Conservation (phyloP, 2,888 invertebrate genomes). For the Drosophila melanocephala region DNA sequence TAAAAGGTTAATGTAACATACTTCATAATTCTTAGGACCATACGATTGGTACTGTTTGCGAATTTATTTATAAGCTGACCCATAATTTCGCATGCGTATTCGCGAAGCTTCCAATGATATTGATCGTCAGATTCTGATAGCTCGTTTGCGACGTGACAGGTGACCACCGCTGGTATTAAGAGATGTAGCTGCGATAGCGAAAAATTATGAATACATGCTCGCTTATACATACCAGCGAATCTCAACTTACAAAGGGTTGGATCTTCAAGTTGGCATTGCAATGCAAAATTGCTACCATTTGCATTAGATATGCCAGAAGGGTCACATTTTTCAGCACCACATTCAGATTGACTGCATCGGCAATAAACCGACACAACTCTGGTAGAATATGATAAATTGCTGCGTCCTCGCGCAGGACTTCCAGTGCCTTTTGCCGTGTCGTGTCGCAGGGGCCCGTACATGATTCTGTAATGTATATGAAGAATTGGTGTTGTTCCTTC, state of each 20-base stretch:
- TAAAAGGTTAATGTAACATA: neutral
- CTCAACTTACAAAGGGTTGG: neutral
- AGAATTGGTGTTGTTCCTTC: neutral
- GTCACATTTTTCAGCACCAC: fast-evolving
- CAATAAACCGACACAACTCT: neutral
- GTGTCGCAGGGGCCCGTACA: neutral
- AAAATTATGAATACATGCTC: neutral
- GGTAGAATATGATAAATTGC: constrained; percentile 1
- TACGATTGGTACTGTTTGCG: neutral
- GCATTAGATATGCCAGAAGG: neutral
- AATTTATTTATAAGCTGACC: neutral
- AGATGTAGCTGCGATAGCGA: neutral
- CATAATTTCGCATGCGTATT: neutral
- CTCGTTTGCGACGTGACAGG: neutral
- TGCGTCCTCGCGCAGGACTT: neutral
- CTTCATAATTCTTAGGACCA: neutral
- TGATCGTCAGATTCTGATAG: fast-evolving
- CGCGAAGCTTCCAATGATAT: fast-evolving
- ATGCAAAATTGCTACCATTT: neutral
- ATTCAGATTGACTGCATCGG: neutral
- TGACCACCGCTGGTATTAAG: neutral
- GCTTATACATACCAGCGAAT: neutral
- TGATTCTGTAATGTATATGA: neutral
- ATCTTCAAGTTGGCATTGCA: neutral
- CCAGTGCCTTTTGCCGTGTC: neutral